Percentiles rank a stretch among this genome's conserved stretches.
These are phyloP conservation scores for Petrocephalus zakoni DNA, from an alignment of 2,113 vertebrate genomes.

Conservation along the genomic window DNA sequence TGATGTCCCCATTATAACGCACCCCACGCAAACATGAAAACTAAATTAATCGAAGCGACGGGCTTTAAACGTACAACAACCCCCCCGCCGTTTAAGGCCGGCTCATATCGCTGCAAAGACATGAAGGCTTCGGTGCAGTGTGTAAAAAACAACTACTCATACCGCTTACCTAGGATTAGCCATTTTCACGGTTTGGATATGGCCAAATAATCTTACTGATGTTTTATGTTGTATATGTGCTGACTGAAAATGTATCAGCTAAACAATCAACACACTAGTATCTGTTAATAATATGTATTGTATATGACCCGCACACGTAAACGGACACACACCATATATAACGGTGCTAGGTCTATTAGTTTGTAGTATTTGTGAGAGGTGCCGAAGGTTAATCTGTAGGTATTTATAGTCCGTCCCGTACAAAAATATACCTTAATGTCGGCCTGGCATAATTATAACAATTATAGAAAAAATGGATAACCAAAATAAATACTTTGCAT, in stretches of 20 bases:
- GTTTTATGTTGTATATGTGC: background rate
- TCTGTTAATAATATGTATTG: background rate
- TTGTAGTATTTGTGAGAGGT: background rate
- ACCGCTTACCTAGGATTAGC: background rate
- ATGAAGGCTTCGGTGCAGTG: background rate
- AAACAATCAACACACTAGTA: background rate
- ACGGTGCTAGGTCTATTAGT: background rate
- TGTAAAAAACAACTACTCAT: background rate
- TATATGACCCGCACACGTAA: background rate
- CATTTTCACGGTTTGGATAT: background rate
- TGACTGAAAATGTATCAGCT: background rate
- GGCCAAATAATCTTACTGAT: background rate
- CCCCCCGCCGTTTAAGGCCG: background rate
- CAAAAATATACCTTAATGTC: background rate
- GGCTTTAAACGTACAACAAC: background rate
- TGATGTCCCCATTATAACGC: background rate
- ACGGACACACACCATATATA: background rate
- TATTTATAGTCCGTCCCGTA: background rate
- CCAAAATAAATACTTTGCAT: background rate
- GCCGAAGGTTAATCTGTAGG: background rate
- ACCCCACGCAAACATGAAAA: background rate
- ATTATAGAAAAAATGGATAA: background rate
- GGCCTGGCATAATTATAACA: background rate
- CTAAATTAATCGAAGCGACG: background rate
- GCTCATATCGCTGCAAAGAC: background rate